A percentile compares a stretch with the other conserved stretches of the same genome.
Conservation (phyloP, 2,797 vertebrate genomes). For the Eupleurogrammus muticus region DNA sequence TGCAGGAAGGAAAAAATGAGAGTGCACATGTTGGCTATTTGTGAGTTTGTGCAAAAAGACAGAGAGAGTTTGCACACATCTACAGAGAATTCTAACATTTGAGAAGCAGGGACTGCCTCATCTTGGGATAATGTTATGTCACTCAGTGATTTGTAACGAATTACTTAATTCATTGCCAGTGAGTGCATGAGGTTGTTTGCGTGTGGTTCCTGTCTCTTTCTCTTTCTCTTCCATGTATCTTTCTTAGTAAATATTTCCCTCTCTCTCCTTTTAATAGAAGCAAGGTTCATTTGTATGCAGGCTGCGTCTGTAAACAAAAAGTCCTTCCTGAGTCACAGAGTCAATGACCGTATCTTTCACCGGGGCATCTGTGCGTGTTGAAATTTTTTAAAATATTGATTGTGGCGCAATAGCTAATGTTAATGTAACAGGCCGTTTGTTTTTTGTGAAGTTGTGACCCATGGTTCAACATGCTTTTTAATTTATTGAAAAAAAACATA, state of each 20-base stretch:
- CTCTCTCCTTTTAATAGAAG: background rate
- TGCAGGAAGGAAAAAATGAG: conserved; percentile 34
- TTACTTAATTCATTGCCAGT: conserved; percentile 3
- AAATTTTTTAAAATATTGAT: conserved; percentile 7
- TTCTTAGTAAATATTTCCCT: conserved; percentile 5
- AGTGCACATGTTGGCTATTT: conserved; percentile 36
- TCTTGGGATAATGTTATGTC: conserved; percentile 17
- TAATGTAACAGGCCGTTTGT: background rate
- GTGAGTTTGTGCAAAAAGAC: conserved; percentile 18
- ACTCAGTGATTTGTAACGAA: conserved; percentile 10
- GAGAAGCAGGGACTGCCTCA: conserved; percentile 4
- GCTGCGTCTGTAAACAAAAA: conserved; percentile 14
- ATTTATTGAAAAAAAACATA: background rate
- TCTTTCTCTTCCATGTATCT: conserved; percentile 2
- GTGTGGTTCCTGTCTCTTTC: conserved; percentile 1
- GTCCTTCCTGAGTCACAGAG: conserved; percentile 16
- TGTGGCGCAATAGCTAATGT: background rate
- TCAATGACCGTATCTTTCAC: conserved; percentile 21
- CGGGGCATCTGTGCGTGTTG: conserved; percentile 8
- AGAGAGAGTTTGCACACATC: background rate
- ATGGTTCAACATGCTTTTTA: background rate
- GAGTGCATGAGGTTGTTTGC: background rate
- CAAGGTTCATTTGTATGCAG: conserved; percentile 51
- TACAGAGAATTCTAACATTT: conserved; percentile 17
- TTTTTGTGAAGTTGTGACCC: background rate